Base-by-base conservation (phyloP, 2,113 vertebrate genomes). In the Burhinus bistriatus region DNA sequence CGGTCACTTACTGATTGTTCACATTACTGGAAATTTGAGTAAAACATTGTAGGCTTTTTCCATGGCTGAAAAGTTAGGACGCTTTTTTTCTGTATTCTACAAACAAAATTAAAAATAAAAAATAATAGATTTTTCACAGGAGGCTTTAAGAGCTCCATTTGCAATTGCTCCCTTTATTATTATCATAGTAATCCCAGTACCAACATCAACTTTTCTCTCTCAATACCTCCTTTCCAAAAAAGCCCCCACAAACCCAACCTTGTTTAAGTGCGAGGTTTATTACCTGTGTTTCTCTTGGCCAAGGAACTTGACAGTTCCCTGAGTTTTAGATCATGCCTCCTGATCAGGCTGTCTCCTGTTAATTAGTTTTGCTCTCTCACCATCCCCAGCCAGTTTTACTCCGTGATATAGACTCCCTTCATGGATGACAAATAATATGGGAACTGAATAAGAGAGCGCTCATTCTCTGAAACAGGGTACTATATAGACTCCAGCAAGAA, bases 1-100 rank as follows among this genome's bases (percentile, higher is more conserved):
- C 1, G 44, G 83, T 95, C 90, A 83, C 79, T 95, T 78, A 89
- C 68, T 92, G 88, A 88, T 89, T 85, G 86, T 68, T 94, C 85
- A 77, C 44, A 77, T 88, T 65, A 78, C 61, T 92, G 72, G 88
- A 95, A 93, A 89, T 90, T 51, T 89, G n/a, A 80, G 29, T 23
- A 71, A 96, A 96, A 49, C 0, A 0, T 70, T 77, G 38, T 30
- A 26, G 49, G 54, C 12, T 92, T 94, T 93, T 95, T 82, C 68
- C 54, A 49, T 55, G 55, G 64, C 42, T 95, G 69, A 78, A 86
- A 90, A 81, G 79, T 92, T 87, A 61, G 55, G 42, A 47, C 29
- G 38, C 23, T 66, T 72, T 49, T 77, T 55, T 44, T n/a, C 59
- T 59, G 32, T 27, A 25, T 68, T 84, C 17, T 71, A 5, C n/a